Evolutionary conservation across 2,113 vertebrate species (phyloP), one percentile per base, ranked within the genome.

Genomic region (Tachuris rubrigastra): DNA sequence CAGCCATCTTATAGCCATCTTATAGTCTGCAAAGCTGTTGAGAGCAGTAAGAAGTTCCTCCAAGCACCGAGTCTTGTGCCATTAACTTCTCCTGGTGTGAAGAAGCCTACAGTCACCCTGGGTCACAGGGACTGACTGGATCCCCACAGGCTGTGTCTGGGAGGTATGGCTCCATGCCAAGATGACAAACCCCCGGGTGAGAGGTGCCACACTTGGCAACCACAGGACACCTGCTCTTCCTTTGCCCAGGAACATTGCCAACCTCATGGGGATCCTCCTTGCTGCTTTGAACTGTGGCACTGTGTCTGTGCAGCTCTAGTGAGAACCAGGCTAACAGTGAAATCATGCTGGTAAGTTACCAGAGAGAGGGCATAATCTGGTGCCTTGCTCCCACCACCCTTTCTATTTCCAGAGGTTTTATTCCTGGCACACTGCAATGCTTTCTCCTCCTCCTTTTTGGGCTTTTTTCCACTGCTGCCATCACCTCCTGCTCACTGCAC

Each of bases 321-420:
- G 1, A 79, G 30, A 35, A 59, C 21, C 24, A 47, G 15, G 17
- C 37, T 42, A 67, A 15, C 31, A 53, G 20, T 0, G 0, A 89
- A 74, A 75, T 49, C 28, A 30, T 1, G 2, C 9, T 39, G 35
- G 14, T 35, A 19, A 1, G 0, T 8, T 0, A 1, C 4, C 30
- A 67, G 52, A 69, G 53, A 65, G 35, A 62, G 33, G 25, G 25
- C 0, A 5, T 50, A 85, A 82, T 19, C 47, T 37, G 10, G 8
- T 5, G 1, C 55, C 22, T 66, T 74, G 14, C 11, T 30, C 9
- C 6, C 13, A 10, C 22, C 2, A 0, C 47, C 20, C 69, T 85
- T 59, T 56, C 58, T 50, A 3, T 87, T 68, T 76, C 71, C 2
- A 12, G 30, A 46, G 44, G 16, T 39, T 85, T 85, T 82, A 24